phyloP scores from a whole-genome alignment of 2,797 vertebrate species.

The Emys orbicularis region DNA sequence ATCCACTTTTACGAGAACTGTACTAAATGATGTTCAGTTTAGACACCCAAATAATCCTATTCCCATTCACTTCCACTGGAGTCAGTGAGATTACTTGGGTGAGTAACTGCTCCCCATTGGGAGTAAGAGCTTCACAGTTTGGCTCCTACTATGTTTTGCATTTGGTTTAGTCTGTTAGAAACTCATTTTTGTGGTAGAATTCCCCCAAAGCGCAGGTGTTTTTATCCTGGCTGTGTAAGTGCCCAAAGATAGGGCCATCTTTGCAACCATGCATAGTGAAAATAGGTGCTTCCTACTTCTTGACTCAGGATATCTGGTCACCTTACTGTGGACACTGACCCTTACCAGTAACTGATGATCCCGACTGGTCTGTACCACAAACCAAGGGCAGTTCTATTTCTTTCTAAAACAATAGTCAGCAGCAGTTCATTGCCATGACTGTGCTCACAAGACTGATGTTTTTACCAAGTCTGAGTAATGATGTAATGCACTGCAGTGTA shows the following conservation, averaged over 20 bases:
- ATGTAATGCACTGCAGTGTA: neutral
- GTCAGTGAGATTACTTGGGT: neutral
- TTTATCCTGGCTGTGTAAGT: neutral
- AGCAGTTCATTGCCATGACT: neutral
- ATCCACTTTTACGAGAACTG: neutral
- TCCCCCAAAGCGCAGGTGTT: neutral
- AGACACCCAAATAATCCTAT: neutral
- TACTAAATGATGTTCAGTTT: fast-evolving
- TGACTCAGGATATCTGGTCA: neutral
- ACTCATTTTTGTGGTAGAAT: neutral
- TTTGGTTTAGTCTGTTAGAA: neutral
- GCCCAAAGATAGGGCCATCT: neutral
- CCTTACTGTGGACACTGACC: neutral
- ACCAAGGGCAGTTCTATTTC: neutral
- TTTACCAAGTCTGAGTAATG: neutral
- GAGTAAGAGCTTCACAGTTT: neutral
- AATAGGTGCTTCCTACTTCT: neutral
- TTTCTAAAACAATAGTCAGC: too few species aligned
- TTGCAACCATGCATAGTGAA: neutral
- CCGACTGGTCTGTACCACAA: neutral
- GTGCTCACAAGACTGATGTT: neutral
- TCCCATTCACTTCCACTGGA: fast-evolving
- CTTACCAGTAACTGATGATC: neutral
- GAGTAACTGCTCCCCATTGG: neutral
- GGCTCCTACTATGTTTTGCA: neutral